Percentiles rank a stretch among this genome's conserved stretches.
These are phyloP conservation scores for Bombus pascuorum DNA, from an alignment of 1,140 invertebrate species.

Conservation along the genomic window DNA sequence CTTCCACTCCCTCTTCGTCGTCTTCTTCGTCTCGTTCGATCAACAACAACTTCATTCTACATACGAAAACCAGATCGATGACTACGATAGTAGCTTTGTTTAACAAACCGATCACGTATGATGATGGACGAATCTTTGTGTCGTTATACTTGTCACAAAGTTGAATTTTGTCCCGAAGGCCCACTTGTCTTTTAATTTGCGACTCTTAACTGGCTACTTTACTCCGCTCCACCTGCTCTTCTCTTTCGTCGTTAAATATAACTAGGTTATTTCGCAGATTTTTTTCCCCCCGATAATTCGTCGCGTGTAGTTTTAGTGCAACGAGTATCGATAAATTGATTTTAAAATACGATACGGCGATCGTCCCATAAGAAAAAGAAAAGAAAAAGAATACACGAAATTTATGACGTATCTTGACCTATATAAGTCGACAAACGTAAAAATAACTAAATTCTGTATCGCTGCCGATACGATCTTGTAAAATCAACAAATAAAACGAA, in stretches of 20 bases:
- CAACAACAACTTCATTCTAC: conserved; percentile 3
- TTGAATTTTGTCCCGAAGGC: not conserved
- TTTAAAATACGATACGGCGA: not conserved
- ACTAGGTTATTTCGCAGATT: not conserved
- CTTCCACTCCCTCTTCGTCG: not conserved
- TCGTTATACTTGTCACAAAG: conserved; percentile 1
- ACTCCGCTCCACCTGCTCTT: not conserved
- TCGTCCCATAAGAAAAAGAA: not conserved
- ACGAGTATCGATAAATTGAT: not conserved
- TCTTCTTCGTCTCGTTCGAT: not conserved
- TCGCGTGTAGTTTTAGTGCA: not conserved
- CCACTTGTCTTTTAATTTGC: not conserved
- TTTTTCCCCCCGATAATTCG: too few relatives aligned
- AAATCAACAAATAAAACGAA: not conserved
- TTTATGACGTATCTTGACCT: conserved; percentile 8
- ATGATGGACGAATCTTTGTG: not conserved
- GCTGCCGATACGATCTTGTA: not conserved
- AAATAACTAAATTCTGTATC: not conserved
- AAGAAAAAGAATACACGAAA: not conserved
- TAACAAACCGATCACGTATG: not conserved
- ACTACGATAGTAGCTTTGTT: not conserved
- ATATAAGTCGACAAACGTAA: not conserved
- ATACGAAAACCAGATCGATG: too few relatives aligned
- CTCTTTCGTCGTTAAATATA: not conserved
- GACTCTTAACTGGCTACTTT: not conserved